A percentile compares a stretch with the other conserved stretches of the same genome.
Conservation (phyloP, 2,113 vertebrate genomes). For the Saccopteryx bilineata region DNA sequence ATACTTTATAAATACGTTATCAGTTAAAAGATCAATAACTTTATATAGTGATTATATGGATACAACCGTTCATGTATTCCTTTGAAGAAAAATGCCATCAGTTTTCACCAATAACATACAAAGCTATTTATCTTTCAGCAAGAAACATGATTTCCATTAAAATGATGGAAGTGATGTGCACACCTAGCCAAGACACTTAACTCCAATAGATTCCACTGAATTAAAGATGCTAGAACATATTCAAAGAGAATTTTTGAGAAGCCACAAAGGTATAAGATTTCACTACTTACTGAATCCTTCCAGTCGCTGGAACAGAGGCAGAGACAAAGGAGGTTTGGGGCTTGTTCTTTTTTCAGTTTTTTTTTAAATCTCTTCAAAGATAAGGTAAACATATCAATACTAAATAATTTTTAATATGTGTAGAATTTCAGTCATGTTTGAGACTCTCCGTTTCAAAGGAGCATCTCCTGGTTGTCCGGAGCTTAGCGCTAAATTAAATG, state of each 20-base stretch:
- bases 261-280: slow-evolving; percentile 40
- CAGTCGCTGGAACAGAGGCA: not conserved
- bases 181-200: not conserved
- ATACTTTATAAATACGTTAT: not conserved
- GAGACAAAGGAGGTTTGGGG: not conserved
- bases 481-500: not conserved
- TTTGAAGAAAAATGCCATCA: slow-evolving; percentile 55
- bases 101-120: slow-evolving; percentile 52
- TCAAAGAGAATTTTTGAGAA: slow-evolving; percentile 40
- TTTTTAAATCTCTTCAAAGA: slow-evolving; percentile 30
- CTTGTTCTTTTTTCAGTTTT: not conserved
- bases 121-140: slow-evolving; percentile 55
- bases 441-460: not conserved
- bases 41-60: not conserved
- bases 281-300: not conserved
- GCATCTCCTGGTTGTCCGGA: not conserved
- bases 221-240: slow-evolving; percentile 16
- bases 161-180: slow-evolving; percentile 6
- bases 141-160: slow-evolving; percentile 65
- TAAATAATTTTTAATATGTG: slow-evolving; percentile 33
- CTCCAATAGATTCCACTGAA: not conserved
- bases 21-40: slow-evolving; percentile 41
- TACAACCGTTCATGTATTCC: not conserved
- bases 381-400: not conserved
- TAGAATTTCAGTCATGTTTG: not conserved